Evolutionary conservation across 2,797 vertebrate genomes (phyloP).

Genomic region (Myotis myotis): DNA sequence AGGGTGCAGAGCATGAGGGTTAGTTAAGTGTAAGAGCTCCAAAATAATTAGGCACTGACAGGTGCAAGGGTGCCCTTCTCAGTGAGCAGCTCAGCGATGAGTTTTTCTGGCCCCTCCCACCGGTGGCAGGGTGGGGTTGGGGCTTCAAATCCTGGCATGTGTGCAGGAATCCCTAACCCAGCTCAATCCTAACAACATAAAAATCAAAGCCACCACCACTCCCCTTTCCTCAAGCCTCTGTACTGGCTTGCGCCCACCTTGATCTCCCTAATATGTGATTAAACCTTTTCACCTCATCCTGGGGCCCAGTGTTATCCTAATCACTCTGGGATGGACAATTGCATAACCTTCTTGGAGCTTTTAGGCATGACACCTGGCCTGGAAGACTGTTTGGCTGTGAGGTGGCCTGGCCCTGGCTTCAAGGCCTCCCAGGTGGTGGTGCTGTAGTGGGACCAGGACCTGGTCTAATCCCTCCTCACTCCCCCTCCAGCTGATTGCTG

Average conservation of each 20-base stretch:
- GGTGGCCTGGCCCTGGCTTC: not conserved
- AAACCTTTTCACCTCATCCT: not conserved
- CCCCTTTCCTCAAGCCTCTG: not conserved
- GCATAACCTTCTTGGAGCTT: accelerated
- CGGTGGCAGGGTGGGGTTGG: too few species aligned
- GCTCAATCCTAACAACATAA: not conserved
- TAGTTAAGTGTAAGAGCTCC: not conserved
- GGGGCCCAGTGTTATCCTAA: not conserved
- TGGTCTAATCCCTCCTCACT: not conserved
- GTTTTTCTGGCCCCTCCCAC: not conserved
- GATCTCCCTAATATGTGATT: not conserved
- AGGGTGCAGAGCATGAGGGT: too few species aligned
- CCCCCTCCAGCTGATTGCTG: accelerated
- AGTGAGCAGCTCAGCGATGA: not conserved
- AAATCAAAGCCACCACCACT: not conserved
- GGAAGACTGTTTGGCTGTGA: not conserved
- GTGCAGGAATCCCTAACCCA: not conserved
- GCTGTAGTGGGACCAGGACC: accelerated
- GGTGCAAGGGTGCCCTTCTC: accelerated
- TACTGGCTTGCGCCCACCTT: not conserved
- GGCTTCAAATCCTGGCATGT: not conserved
- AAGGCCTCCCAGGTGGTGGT: accelerated
- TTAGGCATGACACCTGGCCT: accelerated
- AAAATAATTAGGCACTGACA: accelerated
- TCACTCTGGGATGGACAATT: not conserved